Conservation (phyloP, 2,888 invertebrate species). For the Griposia aprilina region DNA sequence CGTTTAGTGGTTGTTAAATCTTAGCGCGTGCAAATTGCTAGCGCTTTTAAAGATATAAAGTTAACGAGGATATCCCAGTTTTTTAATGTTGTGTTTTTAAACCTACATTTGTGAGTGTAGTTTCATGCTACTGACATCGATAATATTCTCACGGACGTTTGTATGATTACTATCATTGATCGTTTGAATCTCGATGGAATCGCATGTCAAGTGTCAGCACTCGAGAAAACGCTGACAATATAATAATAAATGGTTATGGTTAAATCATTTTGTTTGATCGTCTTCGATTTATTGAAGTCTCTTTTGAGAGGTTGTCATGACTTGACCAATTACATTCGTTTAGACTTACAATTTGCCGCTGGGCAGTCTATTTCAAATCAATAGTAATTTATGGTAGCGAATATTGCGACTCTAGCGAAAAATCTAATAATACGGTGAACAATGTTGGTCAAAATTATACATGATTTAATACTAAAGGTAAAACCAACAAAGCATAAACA, state of each 20-base stretch:
- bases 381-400: no score
- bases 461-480: not conserved
- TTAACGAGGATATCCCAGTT: conserved; percentile 65
- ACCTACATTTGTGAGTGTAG: conserved; percentile 38
- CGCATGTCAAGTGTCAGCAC: conserved; percentile 39
- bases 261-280: conserved; percentile 13
- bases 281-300: conserved; percentile 11
- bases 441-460: not conserved
- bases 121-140: conserved; percentile 51
- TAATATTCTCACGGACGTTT: conserved; percentile 41
- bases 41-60: conserved; percentile 57
- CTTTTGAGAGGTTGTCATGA: not conserved
- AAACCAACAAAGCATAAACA: conserved; percentile 23
- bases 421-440: not conserved
- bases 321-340: not conserved
- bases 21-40: conserved; percentile 64
- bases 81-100: conserved; percentile 45
- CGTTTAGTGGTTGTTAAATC: conserved; percentile 49
- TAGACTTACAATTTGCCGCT: not conserved
- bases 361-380: not conserved
- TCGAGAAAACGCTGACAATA: conserved; percentile 17
- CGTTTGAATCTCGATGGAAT: conserved; percentile 32
- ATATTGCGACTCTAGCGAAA: not conserved
- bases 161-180: conserved; percentile 20
- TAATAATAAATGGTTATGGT: conserved; percentile 25